These are phyloP conservation scores for Coccyzus lansbergi DNA, from an alignment of 2,797 vertebrate genomes.

Conservation along the genomic window DNA sequence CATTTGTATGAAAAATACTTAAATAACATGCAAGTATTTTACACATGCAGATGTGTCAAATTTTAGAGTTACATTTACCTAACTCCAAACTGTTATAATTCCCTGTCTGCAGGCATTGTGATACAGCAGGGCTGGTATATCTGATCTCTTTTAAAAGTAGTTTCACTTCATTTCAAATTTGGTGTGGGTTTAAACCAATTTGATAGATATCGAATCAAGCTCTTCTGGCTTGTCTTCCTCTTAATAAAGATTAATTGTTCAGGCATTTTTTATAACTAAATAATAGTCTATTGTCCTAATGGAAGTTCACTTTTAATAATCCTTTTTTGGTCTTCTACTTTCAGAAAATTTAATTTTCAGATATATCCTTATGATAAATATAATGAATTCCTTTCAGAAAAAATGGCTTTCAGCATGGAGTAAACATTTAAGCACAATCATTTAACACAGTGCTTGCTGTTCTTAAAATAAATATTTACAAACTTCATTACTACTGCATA, in stretches of 20 bases:
- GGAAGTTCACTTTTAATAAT: background rate
- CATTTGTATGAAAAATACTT: background rate
- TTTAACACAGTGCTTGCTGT: background rate
- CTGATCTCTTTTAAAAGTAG: background rate
- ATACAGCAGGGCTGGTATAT: background rate
- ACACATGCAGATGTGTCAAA: background rate
- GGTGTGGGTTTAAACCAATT: background rate
- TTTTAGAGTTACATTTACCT: background rate
- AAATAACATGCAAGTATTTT: background rate
- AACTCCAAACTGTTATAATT: background rate
- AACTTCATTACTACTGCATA: background rate
- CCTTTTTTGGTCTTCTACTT: background rate
- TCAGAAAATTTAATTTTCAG: background rate
- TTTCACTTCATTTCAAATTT: background rate
- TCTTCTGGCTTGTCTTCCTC: background rate
- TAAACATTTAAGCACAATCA: background rate
- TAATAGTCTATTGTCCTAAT: background rate
- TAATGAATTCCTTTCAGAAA: background rate
- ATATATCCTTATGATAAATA: background rate
- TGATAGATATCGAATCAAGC: fast-evolving
- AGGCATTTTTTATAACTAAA: background rate
- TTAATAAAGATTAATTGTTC: background rate
- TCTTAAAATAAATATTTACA: background rate
- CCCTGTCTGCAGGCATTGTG: background rate
- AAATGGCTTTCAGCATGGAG: background rate